These are phyloP conservation scores for Zapus hudsonius DNA, from an alignment of 2,113 vertebrate genomes.

Conservation along the genomic window DNA sequence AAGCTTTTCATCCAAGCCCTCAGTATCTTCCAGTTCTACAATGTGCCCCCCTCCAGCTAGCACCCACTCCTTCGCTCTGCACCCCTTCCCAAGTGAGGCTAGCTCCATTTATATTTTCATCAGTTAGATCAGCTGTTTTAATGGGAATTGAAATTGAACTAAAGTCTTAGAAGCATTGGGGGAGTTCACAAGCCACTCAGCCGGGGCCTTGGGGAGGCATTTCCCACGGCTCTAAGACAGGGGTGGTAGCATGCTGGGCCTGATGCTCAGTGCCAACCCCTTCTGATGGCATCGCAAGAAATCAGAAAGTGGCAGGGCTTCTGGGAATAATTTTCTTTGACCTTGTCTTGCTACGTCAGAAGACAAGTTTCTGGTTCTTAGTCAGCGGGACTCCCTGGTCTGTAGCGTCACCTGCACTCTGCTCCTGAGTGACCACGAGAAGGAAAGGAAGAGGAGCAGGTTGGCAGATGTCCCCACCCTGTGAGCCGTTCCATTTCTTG, in stretches of 20 bases:
- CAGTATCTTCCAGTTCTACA: background rate
- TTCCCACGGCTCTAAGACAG: background rate
- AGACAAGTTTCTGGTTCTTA: constrained; percentile 5
- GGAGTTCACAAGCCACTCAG: background rate
- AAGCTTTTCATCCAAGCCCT: constrained; percentile 17
- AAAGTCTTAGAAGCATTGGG: background rate
- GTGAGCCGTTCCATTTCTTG: rapidly evolving
- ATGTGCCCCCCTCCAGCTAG: constrained; percentile 12
- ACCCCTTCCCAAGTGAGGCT: background rate
- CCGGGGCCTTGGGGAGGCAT: background rate
- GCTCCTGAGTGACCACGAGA: background rate
- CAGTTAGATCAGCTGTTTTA: constrained; percentile 44
- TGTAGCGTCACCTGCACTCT: background rate
- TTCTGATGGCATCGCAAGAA: background rate
- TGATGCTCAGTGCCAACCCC: no score
- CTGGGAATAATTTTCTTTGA: background rate
- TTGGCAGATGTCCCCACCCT: background rate
- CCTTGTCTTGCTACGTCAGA: background rate
- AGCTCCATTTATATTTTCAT: constrained; percentile 49
- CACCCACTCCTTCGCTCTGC: no score
- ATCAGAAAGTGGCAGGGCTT: background rate
- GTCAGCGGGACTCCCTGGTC: background rate
- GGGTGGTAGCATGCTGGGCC: no score
- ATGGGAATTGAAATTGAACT: constrained; percentile 55
- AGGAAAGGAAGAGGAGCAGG: no score